Evolutionary conservation across 2,113 vertebrate species (phyloP).

Genomic region (Archilochus colubris): DNA sequence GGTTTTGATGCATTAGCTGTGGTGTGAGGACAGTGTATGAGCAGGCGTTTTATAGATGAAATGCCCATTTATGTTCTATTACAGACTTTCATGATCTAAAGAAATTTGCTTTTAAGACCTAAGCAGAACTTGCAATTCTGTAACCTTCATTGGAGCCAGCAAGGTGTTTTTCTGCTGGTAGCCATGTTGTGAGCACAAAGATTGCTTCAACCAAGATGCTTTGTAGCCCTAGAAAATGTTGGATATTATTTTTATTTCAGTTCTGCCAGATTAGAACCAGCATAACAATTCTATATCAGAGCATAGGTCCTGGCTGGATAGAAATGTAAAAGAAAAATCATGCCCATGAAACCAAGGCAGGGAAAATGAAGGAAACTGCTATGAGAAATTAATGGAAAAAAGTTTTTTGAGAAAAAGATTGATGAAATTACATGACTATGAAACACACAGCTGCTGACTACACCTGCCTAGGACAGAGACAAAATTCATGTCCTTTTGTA

Average conservation of each 20-base stretch:
- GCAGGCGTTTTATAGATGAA: conserved; percentile 48
- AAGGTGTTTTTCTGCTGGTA: neutral
- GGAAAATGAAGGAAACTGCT: neutral
- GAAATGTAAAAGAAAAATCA: neutral
- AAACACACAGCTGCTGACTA: neutral
- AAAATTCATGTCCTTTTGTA: neutral
- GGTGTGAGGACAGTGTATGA: conserved; percentile 21
- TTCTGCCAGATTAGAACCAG: neutral
- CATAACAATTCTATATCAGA: neutral
- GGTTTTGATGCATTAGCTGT: conserved; percentile 60
- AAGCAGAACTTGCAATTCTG: neutral
- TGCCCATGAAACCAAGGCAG: neutral
- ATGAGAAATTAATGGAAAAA: neutral
- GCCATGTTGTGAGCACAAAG: neutral
- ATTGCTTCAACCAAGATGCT: neutral
- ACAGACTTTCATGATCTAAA: conserved; percentile 34
- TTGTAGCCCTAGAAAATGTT: neutral
- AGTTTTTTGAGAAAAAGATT: neutral
- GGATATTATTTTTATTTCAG: neutral
- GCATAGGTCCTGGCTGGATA: neutral
- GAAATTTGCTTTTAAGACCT: conserved; percentile 58
- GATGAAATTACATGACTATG: neutral
- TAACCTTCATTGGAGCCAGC: conserved; percentile 17
- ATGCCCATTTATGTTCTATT: conserved; percentile 50
- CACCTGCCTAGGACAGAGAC: neutral